phyloP scores from a whole-genome alignment of 2,888 invertebrate genomes.

The Salpingus planirostris region DNA sequence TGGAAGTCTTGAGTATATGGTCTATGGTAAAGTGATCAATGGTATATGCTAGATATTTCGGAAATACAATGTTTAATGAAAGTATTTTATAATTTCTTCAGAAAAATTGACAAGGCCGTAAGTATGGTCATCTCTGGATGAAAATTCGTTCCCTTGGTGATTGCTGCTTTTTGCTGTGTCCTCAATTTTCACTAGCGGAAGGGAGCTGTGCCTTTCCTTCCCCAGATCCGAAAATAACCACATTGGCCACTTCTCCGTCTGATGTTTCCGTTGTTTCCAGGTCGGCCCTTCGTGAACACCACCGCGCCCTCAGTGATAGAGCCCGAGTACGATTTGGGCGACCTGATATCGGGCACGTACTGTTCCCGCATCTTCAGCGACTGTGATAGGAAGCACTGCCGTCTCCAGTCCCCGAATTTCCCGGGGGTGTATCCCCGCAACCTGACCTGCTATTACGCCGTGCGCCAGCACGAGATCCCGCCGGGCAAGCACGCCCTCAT shows the following conservation, averaged over 20 bases:
- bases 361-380: conserved; percentile 88
- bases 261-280: conserved; percentile 15
- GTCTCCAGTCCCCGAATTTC: conserved; percentile 86
- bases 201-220: no score
- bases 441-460: conserved; percentile 89
- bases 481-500: conserved; percentile 82
- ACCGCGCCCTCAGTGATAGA: conserved; percentile 30
- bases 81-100: no score
- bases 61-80: no score
- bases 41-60: no score
- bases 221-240: no score
- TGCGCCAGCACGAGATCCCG: conserved; percentile 75
- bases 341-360: conserved; percentile 84
- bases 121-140: no score
- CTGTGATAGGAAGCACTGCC: conserved; percentile 82
- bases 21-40: no score
- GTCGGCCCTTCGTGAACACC: conserved; percentile 20
- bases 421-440: conserved; percentile 90
- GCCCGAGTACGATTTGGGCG: conserved; percentile 67
- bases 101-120: no score
- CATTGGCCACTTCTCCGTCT: not conserved
- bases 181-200: no score
- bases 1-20: no score
- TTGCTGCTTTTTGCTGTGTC: no score
- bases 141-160: no score